Evolutionary conservation across 2,888 invertebrate species (phyloP).

Genomic region (Agrotis puta): DNA sequence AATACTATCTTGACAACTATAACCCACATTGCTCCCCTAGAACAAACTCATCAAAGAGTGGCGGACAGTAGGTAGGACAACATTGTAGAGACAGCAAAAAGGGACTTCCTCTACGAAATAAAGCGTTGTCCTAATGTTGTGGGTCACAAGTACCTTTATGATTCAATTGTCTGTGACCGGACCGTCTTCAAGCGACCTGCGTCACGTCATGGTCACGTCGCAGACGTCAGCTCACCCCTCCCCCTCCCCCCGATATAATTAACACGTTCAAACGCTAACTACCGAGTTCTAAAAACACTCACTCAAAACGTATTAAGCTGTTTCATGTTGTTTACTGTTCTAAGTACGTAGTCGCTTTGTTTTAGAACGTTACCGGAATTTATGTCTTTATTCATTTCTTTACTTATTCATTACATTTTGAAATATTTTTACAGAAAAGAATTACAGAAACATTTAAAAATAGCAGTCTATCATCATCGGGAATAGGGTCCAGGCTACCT

Average conservation of each 20-base stretch:
- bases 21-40: conserved; percentile 31
- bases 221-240: conserved; percentile 67
- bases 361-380: background rate
- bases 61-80: conserved; percentile 4
- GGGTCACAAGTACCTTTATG: conserved; percentile 82
- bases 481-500: too few relatives aligned
- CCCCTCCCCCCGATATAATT: conserved; percentile 74
- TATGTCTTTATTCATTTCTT: too few relatives aligned
- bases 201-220: conserved; percentile 71
- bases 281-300: conserved; percentile 53
- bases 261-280: conserved; percentile 71
- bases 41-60: conserved; percentile 31
- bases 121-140: conserved; percentile 54
- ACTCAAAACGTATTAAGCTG: conserved; percentile 41
- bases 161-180: conserved; percentile 83
- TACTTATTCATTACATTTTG: too few relatives aligned
- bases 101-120: conserved; percentile 49
- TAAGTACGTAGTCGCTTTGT: conserved; percentile 6
- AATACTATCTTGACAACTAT: conserved; percentile 43
- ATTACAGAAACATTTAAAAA: too few relatives aligned
- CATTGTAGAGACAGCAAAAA: conserved; percentile 39
- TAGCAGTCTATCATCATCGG: too few relatives aligned
- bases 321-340: conserved; percentile 47
- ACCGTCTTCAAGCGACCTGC: conserved; percentile 82
- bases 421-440: too few relatives aligned